Evolutionary conservation across 2,888 invertebrate genomes (phyloP), one percentile per base, ranked within the genome.

Genomic region (Troides oblongomaculatus): DNA sequence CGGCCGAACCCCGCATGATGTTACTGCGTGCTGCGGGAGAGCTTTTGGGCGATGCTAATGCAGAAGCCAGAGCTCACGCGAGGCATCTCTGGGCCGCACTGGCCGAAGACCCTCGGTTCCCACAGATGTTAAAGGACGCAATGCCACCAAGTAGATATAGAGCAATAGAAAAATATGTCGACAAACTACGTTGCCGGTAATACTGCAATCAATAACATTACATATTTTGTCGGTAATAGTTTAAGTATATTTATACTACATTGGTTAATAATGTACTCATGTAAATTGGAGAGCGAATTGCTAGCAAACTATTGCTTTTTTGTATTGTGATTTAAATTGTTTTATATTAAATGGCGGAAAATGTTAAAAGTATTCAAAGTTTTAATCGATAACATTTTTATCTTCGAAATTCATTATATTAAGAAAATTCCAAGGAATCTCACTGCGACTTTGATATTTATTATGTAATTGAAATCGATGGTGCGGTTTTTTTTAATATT

Each of bases 11-110:
- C 56, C 94, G 97, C 62, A 96, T 97, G 78, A 95, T 96, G 77
- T 93, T 99, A 69, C 91, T 99, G 68, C 93, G 95, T 46, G 95
- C 96, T 0, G 96, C 96, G 0, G 97, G 98, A 0, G 96, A 96
- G 81, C 94, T 98, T 73, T 89, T 98, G 10, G 95, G 95, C 39
- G 99, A 99, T 84, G 97, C 97, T 25, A 96, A 96, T 82, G 94
- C 97, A 39, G 97, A 98, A 74, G 96, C 98, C 0, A 95, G 98
- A 73, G 94, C 94, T 79, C 95, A 96, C 83, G 97, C 97, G 1
- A 96, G 97, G 79, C 94, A 94, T 68, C 94, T 98, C 74, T 96
- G 98, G 78, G 93, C 95, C 25, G 90, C 94, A 66, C 89, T 98
- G 61, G 94, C 96, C 66, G 93, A 94, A 30, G 96, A 97, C 85